Evolutionary conservation across 2,797 vertebrate species (phyloP).

Genomic region (Anableps anableps): DNA sequence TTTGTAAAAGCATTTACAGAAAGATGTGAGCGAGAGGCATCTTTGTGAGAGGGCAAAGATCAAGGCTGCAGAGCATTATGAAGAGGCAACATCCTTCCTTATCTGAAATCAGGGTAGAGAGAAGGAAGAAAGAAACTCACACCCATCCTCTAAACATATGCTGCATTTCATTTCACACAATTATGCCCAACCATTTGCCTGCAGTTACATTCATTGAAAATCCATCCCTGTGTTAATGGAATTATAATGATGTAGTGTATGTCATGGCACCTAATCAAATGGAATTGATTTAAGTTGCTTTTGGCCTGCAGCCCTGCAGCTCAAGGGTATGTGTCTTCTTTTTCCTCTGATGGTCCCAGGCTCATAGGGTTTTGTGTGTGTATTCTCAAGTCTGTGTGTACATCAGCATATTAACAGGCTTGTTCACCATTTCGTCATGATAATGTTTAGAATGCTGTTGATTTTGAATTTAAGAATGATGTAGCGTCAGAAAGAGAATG

Average conservation of each 20-base stretch:
- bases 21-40: slow-evolving; percentile 18
- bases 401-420: slow-evolving; percentile 17
- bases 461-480: not conserved
- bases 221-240: slow-evolving; percentile 80
- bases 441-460: slow-evolving; percentile 3
- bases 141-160: slow-evolving; percentile 64
- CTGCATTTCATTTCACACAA: slow-evolving; percentile 78
- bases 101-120: slow-evolving; percentile 53
- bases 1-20: slow-evolving; percentile 48
- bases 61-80: slow-evolving; percentile 45
- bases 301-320: slow-evolving; percentile 67
- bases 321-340: slow-evolving; percentile 65
- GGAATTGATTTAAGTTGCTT: slow-evolving; percentile 81
- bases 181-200: slow-evolving; percentile 75
- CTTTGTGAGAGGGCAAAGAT: slow-evolving; percentile 46
- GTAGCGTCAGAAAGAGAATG: too few relatives aligned
- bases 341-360: slow-evolving; percentile 57
- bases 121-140: slow-evolving; percentile 53
- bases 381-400: not conserved
- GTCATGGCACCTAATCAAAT: slow-evolving; percentile 80
- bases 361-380: slow-evolving; percentile 25
- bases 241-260: slow-evolving; percentile 84
- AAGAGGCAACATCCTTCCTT: slow-evolving; percentile 50
- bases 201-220: slow-evolving; percentile 83
- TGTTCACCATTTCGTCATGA: slow-evolving; percentile 20